These are phyloP conservation scores for Chlorodrepanis virens DNA, from an alignment of 2,113 vertebrate genomes.

Conservation along the genomic window DNA sequence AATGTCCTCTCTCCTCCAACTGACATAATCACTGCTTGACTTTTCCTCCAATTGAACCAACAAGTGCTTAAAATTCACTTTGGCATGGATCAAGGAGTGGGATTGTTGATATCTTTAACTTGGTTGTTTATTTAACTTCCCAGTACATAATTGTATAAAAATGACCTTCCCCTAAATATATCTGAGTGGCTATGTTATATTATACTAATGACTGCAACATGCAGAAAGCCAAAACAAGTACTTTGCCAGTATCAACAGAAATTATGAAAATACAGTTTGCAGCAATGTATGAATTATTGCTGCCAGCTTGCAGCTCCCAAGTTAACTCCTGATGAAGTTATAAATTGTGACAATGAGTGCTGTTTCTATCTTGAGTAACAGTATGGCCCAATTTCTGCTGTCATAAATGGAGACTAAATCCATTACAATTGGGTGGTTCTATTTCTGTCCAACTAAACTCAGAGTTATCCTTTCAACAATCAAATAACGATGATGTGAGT, in stretches of 20 bases:
- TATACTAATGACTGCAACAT: slow-evolving; percentile 36
- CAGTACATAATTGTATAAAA: slow-evolving; percentile 46
- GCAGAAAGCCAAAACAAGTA: slow-evolving; percentile 48
- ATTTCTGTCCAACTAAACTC: background rate
- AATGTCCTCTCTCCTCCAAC: background rate
- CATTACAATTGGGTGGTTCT: background rate
- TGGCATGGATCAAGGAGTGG: background rate
- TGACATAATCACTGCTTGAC: background rate
- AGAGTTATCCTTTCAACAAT: background rate
- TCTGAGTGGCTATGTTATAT: slow-evolving; percentile 20
- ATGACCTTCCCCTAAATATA: slow-evolving; percentile 41
- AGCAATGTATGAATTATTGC: slow-evolving; percentile 17
- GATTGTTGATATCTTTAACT: slow-evolving; percentile 15
- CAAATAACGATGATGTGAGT: background rate
- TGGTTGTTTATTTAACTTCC: slow-evolving; percentile 39
- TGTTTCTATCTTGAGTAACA: slow-evolving; percentile 18
- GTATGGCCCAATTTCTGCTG: background rate
- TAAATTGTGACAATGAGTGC: slow-evolving; percentile 18
- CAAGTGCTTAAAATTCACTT: background rate
- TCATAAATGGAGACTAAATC: slow-evolving; percentile 1
- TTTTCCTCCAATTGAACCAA: background rate
- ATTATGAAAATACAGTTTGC: slow-evolving; percentile 48
- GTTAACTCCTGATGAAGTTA: slow-evolving; percentile 46
- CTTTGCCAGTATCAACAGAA: slow-evolving; percentile 61
- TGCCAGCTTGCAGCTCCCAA: slow-evolving; percentile 33